Evolutionary conservation across 2,888 invertebrate species (phyloP).

Genomic region (Bunonema sp.): DNA sequence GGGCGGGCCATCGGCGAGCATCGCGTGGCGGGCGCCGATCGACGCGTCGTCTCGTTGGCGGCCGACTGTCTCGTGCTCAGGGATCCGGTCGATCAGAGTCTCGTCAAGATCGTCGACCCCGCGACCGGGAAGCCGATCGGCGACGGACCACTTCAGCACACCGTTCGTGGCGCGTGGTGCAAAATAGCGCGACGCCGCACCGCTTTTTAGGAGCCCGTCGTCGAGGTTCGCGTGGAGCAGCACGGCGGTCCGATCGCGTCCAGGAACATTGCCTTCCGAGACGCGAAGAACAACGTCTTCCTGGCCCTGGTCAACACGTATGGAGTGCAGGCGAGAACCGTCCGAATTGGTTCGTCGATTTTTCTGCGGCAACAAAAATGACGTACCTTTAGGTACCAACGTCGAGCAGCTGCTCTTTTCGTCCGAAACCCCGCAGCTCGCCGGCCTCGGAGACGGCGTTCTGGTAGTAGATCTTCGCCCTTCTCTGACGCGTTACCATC

Average conservation of each 20-base stretch:
- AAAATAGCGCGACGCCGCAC: no score
- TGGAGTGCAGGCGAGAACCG: constrained; percentile 54
- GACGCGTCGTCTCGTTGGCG: no score
- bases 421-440: constrained; percentile 56
- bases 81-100: constrained; percentile 68
- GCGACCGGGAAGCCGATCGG: constrained; percentile 60
- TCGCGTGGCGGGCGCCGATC: no score
- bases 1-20: constrained; percentile 68
- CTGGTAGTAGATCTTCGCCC: constrained; percentile 53
- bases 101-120: constrained; percentile 64
- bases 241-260: constrained; percentile 61
- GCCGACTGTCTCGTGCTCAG: constrained; percentile 71
- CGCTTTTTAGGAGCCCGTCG: constrained; percentile 58
- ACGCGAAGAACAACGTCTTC: constrained; percentile 72
- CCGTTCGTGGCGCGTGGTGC: no score
- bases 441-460: constrained; percentile 57
- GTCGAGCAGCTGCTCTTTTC: constrained; percentile 59
- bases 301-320: constrained; percentile 59
- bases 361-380: background rate
- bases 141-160: constrained; percentile 62
- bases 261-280: constrained; percentile 70
- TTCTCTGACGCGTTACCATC: no score
- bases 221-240: no score
- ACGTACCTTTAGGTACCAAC: background rate
- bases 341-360: constrained; percentile 58